Conservation (phyloP, 2,888 invertebrate genomes). For the Tetanocera ferruginea region DNA sequence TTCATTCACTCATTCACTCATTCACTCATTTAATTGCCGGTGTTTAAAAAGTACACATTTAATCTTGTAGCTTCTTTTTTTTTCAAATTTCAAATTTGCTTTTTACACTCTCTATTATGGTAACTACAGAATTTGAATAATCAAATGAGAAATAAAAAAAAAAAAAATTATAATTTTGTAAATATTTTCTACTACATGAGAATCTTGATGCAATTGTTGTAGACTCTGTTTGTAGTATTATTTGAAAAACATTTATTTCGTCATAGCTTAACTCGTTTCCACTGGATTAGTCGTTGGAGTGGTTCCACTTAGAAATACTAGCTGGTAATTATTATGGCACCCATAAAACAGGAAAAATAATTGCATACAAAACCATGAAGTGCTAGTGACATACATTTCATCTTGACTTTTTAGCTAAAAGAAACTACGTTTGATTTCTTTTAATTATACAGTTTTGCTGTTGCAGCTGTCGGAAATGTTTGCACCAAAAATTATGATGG, state of each 20-base stretch:
- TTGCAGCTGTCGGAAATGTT: background rate
- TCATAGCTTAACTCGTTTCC: background rate
- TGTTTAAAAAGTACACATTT: no score
- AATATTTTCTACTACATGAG: background rate
- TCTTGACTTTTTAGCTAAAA: slow-evolving; percentile 21
- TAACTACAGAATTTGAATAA: background rate
- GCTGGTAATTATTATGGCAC: slow-evolving; percentile 21
- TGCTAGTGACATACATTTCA: slow-evolving; percentile 26
- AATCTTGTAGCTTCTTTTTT: no score
- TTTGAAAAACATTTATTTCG: background rate
- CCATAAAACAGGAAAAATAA: slow-evolving; percentile 19
- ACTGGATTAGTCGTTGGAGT: background rate
- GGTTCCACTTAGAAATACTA: background rate
- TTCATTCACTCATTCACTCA: no score
- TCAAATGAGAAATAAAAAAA: background rate
- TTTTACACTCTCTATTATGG: background rate
- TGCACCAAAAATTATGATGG: no score
- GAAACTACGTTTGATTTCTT: slow-evolving; percentile 22
- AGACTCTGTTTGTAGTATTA: background rate
- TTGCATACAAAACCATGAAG: slow-evolving; percentile 1
- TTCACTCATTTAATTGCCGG: no score
- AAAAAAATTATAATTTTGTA: background rate
- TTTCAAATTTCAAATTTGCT: background rate
- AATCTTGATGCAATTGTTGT: background rate
- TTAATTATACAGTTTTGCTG: slow-evolving; percentile 18